Evolutionary conservation across 1,140 invertebrate species (phyloP).

Genomic region (Magallana gigas): DNA sequence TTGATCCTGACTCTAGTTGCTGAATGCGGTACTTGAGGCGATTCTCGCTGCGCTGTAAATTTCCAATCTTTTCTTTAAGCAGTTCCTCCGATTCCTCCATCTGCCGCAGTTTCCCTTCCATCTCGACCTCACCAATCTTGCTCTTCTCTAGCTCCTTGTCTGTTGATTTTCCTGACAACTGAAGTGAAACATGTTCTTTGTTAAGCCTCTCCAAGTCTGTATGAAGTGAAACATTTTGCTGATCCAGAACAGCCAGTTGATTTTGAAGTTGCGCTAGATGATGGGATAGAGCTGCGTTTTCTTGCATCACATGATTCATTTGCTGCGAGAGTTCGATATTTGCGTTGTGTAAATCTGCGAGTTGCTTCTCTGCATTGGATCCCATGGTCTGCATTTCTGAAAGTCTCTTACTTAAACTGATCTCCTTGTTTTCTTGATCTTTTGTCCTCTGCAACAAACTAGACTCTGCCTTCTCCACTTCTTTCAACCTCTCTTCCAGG

Average conservation of each 20-base stretch:
- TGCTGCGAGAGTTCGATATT: slow-evolving; percentile 70
- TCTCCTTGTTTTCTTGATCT: slow-evolving; percentile 72
- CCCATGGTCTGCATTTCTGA: slow-evolving; percentile 68
- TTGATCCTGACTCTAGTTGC: slow-evolving; percentile 58
- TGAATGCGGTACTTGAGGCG: slow-evolving; percentile 69
- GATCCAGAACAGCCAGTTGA: slow-evolving; percentile 65
- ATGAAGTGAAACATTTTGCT: slow-evolving; percentile 61
- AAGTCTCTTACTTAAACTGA: slow-evolving; percentile 64
- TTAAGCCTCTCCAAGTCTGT: slow-evolving; percentile 66
- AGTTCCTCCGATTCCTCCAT: slow-evolving; percentile 66
- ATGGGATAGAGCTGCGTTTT: slow-evolving; percentile 69
- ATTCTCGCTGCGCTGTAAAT: slow-evolving; percentile 71
- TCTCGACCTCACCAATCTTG: slow-evolving; percentile 67
- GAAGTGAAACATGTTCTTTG: slow-evolving; percentile 66
- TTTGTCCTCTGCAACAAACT: slow-evolving; percentile 68
- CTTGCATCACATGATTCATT: slow-evolving; percentile 69
- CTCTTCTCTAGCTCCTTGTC: slow-evolving; percentile 70
- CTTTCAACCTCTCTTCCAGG: slow-evolving; percentile 68
- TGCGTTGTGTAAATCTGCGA: slow-evolving; percentile 69
- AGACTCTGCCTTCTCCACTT: slow-evolving; percentile 71
- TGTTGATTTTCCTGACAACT: slow-evolving; percentile 66
- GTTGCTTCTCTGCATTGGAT: slow-evolving; percentile 68
- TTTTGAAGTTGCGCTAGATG: slow-evolving; percentile 66
- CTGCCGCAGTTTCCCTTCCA: slow-evolving; percentile 64
- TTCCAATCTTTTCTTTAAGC: slow-evolving; percentile 68